Base-by-base conservation (phyloP, 2,888 invertebrate genomes). In the Bugulina stolonifera region DNA sequence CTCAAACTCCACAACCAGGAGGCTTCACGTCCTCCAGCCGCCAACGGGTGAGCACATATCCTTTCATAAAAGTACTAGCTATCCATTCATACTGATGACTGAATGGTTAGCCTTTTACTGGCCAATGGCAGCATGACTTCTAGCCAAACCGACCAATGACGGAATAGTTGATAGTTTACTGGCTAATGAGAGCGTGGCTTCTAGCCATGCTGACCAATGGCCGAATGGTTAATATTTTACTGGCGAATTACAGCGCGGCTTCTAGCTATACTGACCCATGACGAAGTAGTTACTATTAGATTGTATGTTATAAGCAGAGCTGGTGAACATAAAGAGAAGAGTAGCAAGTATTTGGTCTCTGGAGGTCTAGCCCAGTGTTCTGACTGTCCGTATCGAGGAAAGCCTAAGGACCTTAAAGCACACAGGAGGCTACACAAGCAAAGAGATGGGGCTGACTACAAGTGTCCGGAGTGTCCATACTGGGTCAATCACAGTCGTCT, bases 381-480 rank as follows among this genome's bases (percentile, higher is more conserved):
- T 29, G 32, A 64, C 18, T 64, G 64, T 64, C 64, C 64, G 10
- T 64, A 64, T n/a, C 22, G 32, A 64, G 64, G 64, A 14, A 64
- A 64, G 34, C 25, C 64, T 27, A 64, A 64, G 32, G 64, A 64
- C 64, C 32, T 64, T 14, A 64, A 64, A 25, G 64, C 64, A 81
- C 93, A 93, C 80, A 91, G 91, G 80, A 92, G 93, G 80, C 91
- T 93, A 81, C 94, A 94, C 81, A 87, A 90, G 54, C 89, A 90
- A 0, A 82, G 82, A 73, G 88, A 89, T 72, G 89, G 89, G 64
- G 89, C 90, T 0, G 89, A 89, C n/a, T 91, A 90, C 84, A 91
- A 91, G 82, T 94, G 94, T 81, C 89, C 88, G 29, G 87, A 89
- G 77, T 94, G 93, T 82, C 90, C 90, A 76, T 93, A 92, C 81